Conservation (phyloP, 2,113 vertebrate genomes). For the Bos indicus region DNA sequence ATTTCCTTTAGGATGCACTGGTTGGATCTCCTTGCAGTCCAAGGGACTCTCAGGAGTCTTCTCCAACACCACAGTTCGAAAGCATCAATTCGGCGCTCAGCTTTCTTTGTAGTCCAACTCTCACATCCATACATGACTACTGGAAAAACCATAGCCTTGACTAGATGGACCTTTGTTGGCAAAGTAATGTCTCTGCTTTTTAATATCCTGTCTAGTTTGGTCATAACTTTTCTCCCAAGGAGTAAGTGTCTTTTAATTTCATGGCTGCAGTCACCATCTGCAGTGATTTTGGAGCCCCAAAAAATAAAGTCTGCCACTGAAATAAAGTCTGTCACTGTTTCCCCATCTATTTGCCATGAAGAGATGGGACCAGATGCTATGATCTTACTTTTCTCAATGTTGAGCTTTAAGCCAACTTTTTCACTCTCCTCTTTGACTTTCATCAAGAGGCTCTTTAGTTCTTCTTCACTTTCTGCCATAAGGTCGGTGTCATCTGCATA, state of each 20-base stretch:
- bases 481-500: background rate
- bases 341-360: background rate
- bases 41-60: background rate
- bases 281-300: background rate
- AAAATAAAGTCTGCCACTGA: background rate
- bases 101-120: background rate
- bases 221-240: background rate
- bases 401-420: background rate
- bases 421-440: background rate
- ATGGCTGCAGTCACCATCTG: background rate
- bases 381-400: background rate
- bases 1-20: background rate
- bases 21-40: background rate
- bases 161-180: background rate
- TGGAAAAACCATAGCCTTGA: background rate
- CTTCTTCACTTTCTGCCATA: background rate
- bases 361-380: background rate
- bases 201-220: background rate
- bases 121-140: background rate
- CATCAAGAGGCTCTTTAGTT: background rate
- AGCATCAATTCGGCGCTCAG: background rate
- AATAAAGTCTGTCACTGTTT: background rate
- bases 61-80: background rate
- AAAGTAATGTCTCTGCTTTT: background rate
- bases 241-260: background rate